Evolutionary conservation across 2,888 invertebrate genomes (phyloP).

Genomic region (Synergus japonicus): DNA sequence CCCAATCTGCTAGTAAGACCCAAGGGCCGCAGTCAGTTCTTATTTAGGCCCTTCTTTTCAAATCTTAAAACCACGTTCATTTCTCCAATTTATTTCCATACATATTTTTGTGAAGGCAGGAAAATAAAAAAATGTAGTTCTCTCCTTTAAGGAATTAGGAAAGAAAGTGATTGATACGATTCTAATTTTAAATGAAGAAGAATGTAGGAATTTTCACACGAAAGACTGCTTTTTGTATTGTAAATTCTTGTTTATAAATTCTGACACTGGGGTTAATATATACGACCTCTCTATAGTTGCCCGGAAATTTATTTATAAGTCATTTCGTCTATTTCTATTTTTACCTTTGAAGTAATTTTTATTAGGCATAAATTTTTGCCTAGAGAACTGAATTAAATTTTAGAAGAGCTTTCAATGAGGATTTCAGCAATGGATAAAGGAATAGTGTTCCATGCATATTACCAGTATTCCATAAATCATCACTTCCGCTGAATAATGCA

Average conservation of each 20-base stretch:
- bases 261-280: constrained; percentile 28
- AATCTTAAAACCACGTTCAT: background rate
- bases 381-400: background rate
- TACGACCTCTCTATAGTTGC: constrained; percentile 36
- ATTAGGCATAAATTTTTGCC: background rate
- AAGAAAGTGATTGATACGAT: too few species aligned
- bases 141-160: too few species aligned
- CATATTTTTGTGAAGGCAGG: background rate
- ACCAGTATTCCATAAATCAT: constrained; percentile 4
- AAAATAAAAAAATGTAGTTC: too few species aligned
- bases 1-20: constrained; percentile 67
- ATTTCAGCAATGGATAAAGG: constrained; percentile 4
- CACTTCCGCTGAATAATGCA: background rate
- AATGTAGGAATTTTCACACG: constrained; percentile 11
- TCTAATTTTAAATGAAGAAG: constrained; percentile 17
- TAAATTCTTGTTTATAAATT: constrained; percentile 28
- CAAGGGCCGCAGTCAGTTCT: constrained; percentile 58
- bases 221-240: background rate
- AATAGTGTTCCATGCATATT: background rate
- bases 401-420: background rate
- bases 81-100: background rate
- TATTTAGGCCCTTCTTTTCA: constrained; percentile 40
- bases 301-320: constrained; percentile 31
- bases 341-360: background rate
- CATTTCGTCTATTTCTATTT: background rate